Percentiles rank a stretch among this genome's conserved stretches.
These are phyloP conservation scores for Pipistrellus pipistrellus DNA, from an alignment of 2,797 vertebrate species.

Conservation along the genomic window DNA sequence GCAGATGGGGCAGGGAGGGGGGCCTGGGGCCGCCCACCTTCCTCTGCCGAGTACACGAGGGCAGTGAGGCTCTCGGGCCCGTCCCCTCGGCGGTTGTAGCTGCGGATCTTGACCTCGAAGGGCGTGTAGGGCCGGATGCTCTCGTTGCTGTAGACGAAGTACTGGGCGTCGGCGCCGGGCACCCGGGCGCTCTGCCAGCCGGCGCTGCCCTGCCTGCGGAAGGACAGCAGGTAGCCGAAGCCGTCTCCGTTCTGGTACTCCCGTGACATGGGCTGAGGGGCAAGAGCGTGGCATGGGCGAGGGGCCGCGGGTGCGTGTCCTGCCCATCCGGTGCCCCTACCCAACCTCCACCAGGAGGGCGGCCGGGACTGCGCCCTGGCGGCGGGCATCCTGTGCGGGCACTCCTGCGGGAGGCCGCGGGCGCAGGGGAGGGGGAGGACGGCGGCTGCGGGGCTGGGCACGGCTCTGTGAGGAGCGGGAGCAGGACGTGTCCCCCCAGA, in stretches of 20 bases:
- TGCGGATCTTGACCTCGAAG: constrained; percentile 96
- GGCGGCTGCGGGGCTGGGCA: not conserved
- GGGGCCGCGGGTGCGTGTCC: not conserved
- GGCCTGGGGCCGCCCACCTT: constrained; percentile 89
- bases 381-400: not conserved
- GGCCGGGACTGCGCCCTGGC: rapidly evolving
- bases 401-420: not conserved
- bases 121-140: constrained; percentile 94
- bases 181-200: constrained; percentile 91
- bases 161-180: constrained; percentile 92
- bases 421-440: not conserved
- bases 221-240: constrained; percentile 96
- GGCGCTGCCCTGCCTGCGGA: constrained; percentile 90
- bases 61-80: constrained; percentile 96
- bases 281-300: constrained; percentile 63
- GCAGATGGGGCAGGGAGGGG: rapidly evolving
- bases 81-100: constrained; percentile 94
- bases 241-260: constrained; percentile 98
- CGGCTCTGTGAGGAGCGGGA: too few species aligned
- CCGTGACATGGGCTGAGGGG: constrained; percentile 91
- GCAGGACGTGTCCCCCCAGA: too few species aligned
- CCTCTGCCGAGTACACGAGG: constrained; percentile 95
- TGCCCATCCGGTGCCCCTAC: not conserved
- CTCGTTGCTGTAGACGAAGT: constrained; percentile 95
- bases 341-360: not conserved